Evolutionary conservation across 2,888 invertebrate genomes (phyloP).

Genomic region (Coecobrya sp.): DNA sequence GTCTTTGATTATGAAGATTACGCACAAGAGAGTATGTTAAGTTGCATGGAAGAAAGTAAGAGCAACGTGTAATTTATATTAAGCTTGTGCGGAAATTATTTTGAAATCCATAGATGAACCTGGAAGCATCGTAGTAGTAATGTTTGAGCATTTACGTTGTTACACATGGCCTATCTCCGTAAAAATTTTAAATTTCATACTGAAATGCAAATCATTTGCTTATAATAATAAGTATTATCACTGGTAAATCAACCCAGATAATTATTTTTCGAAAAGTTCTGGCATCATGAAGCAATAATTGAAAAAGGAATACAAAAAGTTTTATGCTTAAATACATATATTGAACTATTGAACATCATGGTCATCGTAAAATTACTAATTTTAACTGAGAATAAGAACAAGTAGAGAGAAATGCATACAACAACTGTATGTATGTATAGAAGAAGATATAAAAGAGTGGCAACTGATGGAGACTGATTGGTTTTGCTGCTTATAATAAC

Average conservation of each 20-base stretch:
- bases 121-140: neutral
- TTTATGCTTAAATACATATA: neutral
- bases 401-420: neutral
- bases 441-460: neutral
- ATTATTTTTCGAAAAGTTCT: neutral
- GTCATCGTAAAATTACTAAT: neutral
- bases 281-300: too few relatives aligned
- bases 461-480: conserved; percentile 58
- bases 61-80: neutral
- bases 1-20: neutral
- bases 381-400: neutral
- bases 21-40: neutral
- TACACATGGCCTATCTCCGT: too few relatives aligned
- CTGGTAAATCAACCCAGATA: neutral
- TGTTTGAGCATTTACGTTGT: neutral
- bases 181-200: too few relatives aligned
- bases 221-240: too few relatives aligned
- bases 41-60: neutral
- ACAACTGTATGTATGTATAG: neutral
- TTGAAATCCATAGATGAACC: neutral
- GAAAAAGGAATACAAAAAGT: neutral
- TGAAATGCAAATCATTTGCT: too few relatives aligned
- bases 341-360: too few relatives aligned
- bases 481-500: conserved; percentile 22
- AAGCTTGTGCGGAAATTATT: neutral